Evolutionary conservation across 2,888 invertebrate genomes (phyloP).

Genomic region (Lacanobia oleracea): DNA sequence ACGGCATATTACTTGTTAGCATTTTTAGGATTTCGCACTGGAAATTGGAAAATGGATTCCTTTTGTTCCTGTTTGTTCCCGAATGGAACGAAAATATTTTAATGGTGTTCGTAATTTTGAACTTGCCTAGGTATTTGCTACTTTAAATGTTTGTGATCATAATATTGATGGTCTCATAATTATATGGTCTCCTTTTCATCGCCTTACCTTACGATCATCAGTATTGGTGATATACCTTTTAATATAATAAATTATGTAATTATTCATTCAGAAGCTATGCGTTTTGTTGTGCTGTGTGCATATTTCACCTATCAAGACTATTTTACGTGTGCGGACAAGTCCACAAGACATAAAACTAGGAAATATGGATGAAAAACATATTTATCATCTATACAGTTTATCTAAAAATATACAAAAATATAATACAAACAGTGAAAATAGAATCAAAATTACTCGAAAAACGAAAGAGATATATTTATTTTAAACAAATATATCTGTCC

Average conservation of each 20-base stretch:
- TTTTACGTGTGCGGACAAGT: not conserved
- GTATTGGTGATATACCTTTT: too few species aligned
- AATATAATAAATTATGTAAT: too few species aligned
- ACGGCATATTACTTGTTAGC: constrained; percentile 64
- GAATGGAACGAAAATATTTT: constrained; percentile 23
- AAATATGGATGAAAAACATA: too few species aligned
- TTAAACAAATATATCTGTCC: too few species aligned
- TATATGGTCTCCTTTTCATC: too few species aligned
- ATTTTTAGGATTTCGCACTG: constrained; percentile 60
- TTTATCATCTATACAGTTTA: too few species aligned
- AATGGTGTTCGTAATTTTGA: not conserved
- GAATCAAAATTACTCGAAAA: too few species aligned
- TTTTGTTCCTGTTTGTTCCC: constrained; percentile 43
- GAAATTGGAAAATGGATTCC: constrained; percentile 55
- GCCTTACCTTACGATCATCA: too few species aligned
- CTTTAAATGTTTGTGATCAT: not conserved
- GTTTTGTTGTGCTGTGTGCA: not conserved
- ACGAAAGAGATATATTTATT: too few species aligned
- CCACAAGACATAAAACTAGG: not conserved
- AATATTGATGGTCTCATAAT: not conserved
- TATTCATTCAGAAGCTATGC: not conserved
- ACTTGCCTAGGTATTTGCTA: not conserved
- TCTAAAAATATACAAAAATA: too few species aligned
- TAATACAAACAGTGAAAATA: too few species aligned
- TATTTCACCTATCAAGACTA: not conserved